Evolutionary conservation across 1,140 invertebrate species (phyloP), one percentile per base, ranked within the genome.

Genomic region (Catajapyx aquilonaris): DNA sequence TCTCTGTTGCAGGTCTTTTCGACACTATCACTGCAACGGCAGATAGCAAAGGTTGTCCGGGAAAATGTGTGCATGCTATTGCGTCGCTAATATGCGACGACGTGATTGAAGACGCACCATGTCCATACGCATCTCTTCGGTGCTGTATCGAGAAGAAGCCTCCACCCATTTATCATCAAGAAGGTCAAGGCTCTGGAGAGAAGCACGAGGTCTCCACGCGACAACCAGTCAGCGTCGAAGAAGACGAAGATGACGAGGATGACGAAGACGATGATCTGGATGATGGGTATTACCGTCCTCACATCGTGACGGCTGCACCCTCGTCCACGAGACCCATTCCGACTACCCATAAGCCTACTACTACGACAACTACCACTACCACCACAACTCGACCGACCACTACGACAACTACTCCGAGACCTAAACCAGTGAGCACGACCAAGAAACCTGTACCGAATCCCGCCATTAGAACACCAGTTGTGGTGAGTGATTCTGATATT

Each of bases 21-120:
- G 79, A 84, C 44, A 74, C 78, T 1, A 68, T 87, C 47, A 81
- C 81, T 10, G 80, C 69, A 23, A 81, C 81, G 16, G 77, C 72
- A 16, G 76, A 80, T 48, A 69, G 71, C 28, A 79, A 78, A 48
- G 74, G 81, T 46, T 87, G 81, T 54, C 81, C 81, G 0, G 81
- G 83, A 0, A 71, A 79, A 32, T 88, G 81, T 52, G 75, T 84
- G 20, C 79, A 85, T 49, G 67, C 76, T 4, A 50, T 85, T 18
- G 76, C 81, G 5, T 76, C 79, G 0, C 56, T 84, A 21, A 80
- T 85, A 44, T 87, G 81, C 53, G 73, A 77, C 52, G 72, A 81
- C 45, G 78, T 85, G 2, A 60, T 81, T 15, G 77, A 85, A 28
- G 71, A 84, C 48, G 71, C 80, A 5, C 68, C 69, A 33, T 84